phyloP scores from a whole-genome alignment of 37 sponge, comb jelly and placozoan genomes.

The Crambe crambe region DNA sequence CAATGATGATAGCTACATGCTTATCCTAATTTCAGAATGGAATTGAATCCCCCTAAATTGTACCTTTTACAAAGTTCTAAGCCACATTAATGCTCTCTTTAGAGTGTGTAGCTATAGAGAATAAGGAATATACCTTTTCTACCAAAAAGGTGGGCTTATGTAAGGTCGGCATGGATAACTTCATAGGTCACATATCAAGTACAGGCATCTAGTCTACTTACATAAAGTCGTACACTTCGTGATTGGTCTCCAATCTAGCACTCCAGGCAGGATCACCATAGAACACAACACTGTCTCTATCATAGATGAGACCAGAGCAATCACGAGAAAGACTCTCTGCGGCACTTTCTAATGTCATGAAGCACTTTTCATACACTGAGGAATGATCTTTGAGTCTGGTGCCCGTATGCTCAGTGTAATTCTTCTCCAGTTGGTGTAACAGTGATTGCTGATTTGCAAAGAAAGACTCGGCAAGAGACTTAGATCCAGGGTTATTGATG shows the following conservation, averaged over 20 bases:
- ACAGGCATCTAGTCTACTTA: background rate
- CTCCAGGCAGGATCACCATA: constrained; percentile 79
- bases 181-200: background rate
- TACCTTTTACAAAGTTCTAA: too few species aligned
- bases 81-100: too few species aligned
- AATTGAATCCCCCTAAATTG: too few species aligned
- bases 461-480: constrained; percentile 60
- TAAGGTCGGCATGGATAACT: too few species aligned
- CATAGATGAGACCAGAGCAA: constrained; percentile 48
- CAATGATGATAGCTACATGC: too few species aligned
- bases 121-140: too few species aligned
- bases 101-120: too few species aligned
- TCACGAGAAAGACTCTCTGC: constrained; percentile 2
- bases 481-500: constrained; percentile 52
- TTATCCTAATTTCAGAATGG: too few species aligned
- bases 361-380: constrained; percentile 15
- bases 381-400: background rate
- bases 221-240: constrained; percentile 28
- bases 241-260: constrained; percentile 37
- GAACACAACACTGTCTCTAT: constrained; percentile 61
- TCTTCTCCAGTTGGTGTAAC: constrained; percentile 21
- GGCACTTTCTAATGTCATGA: background rate
- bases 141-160: too few species aligned
- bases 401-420: background rate
- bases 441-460: constrained; percentile 80